A percentile compares a stretch with the other conserved stretches of the same genome.
Evolutionary conservation across 1,140 invertebrate species (phyloP).

Genomic region (Ooceraea biroi): DNA sequence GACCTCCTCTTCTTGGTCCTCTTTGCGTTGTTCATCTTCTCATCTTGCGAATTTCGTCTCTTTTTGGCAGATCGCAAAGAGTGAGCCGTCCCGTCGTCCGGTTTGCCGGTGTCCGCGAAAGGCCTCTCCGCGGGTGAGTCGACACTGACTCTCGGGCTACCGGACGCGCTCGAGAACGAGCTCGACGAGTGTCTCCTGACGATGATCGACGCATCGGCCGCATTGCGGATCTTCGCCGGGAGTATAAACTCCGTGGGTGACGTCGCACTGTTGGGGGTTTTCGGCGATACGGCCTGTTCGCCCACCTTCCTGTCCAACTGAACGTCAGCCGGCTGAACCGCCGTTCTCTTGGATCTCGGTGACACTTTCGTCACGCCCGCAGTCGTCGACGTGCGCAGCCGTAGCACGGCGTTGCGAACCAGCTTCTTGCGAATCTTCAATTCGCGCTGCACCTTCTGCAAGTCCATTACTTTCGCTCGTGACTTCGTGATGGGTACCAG

Average conservation of each 20-base stretch:
- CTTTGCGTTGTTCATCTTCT: constrained; percentile 64
- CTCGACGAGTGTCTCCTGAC: constrained; percentile 93
- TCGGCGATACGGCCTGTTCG: constrained; percentile 82
- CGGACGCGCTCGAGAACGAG: constrained; percentile 91
- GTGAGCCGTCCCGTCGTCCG: constrained; percentile 65
- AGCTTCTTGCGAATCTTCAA: constrained; percentile 83
- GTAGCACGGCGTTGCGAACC: constrained; percentile 87
- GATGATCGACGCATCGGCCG: constrained; percentile 92
- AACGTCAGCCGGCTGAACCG: constrained; percentile 76
- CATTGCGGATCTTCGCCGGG: constrained; percentile 86
- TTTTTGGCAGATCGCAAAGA: constrained; percentile 70
- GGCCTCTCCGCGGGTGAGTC: constrained; percentile 75
- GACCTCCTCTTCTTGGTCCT: constrained; percentile 73
- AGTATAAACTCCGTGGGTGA: constrained; percentile 87
- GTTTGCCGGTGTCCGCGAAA: constrained; percentile 46
- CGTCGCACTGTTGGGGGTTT: constrained; percentile 77
- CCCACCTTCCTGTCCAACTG: constrained; percentile 84
- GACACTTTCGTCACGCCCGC: constrained; percentile 73
- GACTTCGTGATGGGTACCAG: constrained; percentile 86
- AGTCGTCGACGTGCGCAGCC: constrained; percentile 80
- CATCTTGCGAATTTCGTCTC: constrained; percentile 71
- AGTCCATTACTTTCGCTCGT: constrained; percentile 86
- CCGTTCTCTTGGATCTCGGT: constrained; percentile 86
- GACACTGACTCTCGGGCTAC: constrained; percentile 85
- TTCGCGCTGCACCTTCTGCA: constrained; percentile 85